phyloP scores from a whole-genome alignment of 1,140 invertebrate species.

The Ooceraea biroi region DNA sequence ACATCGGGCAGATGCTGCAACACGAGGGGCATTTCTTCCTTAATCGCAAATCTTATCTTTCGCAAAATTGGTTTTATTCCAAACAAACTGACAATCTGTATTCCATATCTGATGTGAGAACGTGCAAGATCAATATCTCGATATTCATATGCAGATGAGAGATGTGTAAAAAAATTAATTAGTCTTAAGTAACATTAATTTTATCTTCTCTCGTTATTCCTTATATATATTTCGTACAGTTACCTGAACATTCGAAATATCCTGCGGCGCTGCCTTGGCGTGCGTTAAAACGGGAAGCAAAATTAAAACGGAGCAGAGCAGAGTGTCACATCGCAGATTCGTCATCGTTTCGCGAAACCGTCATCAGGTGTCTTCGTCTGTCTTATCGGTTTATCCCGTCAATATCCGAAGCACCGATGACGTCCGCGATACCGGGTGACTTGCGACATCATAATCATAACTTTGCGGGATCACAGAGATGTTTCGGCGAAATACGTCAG shows the following conservation, averaged over 20 bases:
- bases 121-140: neutral
- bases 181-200: neutral
- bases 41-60: neutral
- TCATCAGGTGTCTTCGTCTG: constrained; percentile 47
- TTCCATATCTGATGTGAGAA: neutral
- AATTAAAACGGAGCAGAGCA: constrained; percentile 65
- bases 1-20: constrained; percentile 64
- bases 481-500: neutral
- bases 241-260: constrained; percentile 68
- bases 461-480: neutral
- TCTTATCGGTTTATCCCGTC: constrained; percentile 12
- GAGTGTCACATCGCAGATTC: constrained; percentile 63
- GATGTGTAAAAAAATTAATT: neutral
- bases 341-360: constrained; percentile 62
- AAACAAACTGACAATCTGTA: neutral
- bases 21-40: neutral
- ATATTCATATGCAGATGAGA: neutral
- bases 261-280: constrained; percentile 24
- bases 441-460: constrained; percentile 2
- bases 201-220: constrained; percentile 32
- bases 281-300: constrained; percentile 58
- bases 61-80: neutral
- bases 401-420: constrained; percentile 1
- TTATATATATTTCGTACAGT: constrained; percentile 14
- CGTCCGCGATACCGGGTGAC: neutral